These are phyloP conservation scores for Mycalesis mineus DNA, from an alignment of 2,888 invertebrate species.

Conservation along the genomic window DNA sequence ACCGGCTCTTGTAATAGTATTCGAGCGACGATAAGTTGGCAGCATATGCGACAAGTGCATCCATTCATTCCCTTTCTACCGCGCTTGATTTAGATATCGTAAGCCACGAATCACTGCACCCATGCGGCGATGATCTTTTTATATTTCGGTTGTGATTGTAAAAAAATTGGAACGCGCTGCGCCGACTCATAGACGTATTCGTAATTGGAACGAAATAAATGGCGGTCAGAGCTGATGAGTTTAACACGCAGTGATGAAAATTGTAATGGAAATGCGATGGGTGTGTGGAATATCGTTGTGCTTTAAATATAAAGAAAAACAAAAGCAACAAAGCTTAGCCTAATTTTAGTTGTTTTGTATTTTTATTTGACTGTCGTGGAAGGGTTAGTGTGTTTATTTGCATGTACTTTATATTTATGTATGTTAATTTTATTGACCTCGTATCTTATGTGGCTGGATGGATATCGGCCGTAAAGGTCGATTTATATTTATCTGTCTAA, in stretches of 20 bases:
- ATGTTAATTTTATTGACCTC: no score
- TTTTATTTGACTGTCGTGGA: no score
- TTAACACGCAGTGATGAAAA: neutral
- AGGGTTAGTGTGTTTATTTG: no score
- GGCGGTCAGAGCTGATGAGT: neutral
- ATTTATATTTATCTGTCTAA: no score
- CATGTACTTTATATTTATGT: no score
- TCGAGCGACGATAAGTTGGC: constrained; percentile 37
- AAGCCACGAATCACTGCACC: constrained; percentile 26
- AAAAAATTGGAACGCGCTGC: neutral
- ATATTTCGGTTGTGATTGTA: constrained; percentile 17
- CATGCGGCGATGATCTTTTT: constrained; percentile 24
- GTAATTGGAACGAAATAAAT: neutral
- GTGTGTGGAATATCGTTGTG: no score
- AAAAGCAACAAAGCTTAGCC: no score
- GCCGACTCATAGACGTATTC: neutral
- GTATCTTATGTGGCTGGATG: no score
- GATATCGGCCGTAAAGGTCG: no score
- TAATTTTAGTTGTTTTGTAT: no score
- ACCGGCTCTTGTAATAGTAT: constrained; percentile 10
- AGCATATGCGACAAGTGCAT: constrained; percentile 55
- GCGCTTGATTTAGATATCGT: constrained; percentile 38
- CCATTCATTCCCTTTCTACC: constrained; percentile 51
- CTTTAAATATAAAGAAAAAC: no score
- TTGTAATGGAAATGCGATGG: neutral